Evolutionary conservation across 1,140 invertebrate species (phyloP), one percentile per base, ranked within the genome.

Genomic region (Drosophila parabipectinata): DNA sequence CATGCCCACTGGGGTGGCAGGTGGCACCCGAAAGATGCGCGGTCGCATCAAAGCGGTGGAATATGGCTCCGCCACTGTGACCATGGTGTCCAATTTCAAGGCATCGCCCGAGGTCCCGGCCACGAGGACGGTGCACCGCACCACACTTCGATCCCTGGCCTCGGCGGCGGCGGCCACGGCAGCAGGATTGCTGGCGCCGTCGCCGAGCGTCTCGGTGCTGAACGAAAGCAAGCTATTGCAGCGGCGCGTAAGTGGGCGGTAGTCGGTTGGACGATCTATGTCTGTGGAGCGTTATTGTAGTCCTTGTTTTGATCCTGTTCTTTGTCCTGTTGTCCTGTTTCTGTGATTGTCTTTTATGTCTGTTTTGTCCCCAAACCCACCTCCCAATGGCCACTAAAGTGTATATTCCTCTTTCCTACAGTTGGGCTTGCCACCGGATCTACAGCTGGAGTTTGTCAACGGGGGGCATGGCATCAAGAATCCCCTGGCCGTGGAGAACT

Each of bases 391-490:
- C 28, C 14, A 37, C 45, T 4, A 28, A 51, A 30, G 18, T 37
- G 10, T 21, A 4, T 57, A 47, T 21, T 14, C 58, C 2, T 52
- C 30, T 7, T 10, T 91, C 92, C 78, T 18, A 7, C 15, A 98
- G 97, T 93, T 98, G 92, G 97, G 97, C 67, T 92, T 98, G 30
- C 96, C 97, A 8, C 95, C 95, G 50, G 97, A 98, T 90, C 94
- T 97, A 12, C 96, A 97, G 52, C 92, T 99, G 55, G 98, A 99
- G 93, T 98, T 99, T 90, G 98, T 99, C 1, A 99, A 99, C 91
- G 98, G 98, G 10, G 98, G 99, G 6, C 98, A 99, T 92, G 99
- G 99, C 32, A 98, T 99, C 50, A 99, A 99, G 92, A 99, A 99
- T 93, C 99, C 99, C 1, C 92, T 99, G 72, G 96, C 98, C 10